Evolutionary conservation across 2,888 invertebrate genomes (phyloP).

Genomic region (Lucinisca nassula): DNA sequence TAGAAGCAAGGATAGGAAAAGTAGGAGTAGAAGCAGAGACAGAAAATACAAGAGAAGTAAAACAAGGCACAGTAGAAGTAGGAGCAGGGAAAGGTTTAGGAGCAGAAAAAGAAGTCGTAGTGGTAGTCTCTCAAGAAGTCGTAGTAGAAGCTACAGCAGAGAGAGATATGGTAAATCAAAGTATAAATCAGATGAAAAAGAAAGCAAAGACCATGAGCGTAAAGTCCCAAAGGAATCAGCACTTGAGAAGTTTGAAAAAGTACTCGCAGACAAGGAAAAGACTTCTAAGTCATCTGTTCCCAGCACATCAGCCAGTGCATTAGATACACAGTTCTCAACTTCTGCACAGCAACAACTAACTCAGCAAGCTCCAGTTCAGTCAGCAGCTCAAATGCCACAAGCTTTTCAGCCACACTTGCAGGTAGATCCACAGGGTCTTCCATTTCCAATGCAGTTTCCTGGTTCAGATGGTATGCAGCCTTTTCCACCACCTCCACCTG

Average conservation of each 20-base stretch:
- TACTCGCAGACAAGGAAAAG: slow-evolving; percentile 66
- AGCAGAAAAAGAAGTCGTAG: slow-evolving; percentile 38
- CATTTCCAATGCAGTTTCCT: slow-evolving; percentile 64
- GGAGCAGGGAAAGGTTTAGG: slow-evolving; percentile 31
- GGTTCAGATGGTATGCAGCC: slow-evolving; percentile 42
- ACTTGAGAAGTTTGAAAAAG: slow-evolving; percentile 69
- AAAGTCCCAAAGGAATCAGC: slow-evolving; percentile 57
- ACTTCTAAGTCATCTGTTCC: slow-evolving; percentile 38
- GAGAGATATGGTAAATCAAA: slow-evolving; percentile 35
- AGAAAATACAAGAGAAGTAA: slow-evolving; percentile 27
- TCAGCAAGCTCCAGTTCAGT: not conserved
- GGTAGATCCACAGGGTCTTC: slow-evolving; percentile 33
- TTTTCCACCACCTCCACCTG: slow-evolving; percentile 6
- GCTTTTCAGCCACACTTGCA: not conserved
- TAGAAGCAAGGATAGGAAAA: slow-evolving; percentile 43
- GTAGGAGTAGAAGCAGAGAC: slow-evolving; percentile 35
- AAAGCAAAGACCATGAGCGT: slow-evolving; percentile 24
- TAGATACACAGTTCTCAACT: slow-evolving; percentile 14
- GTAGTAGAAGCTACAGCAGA: not conserved
- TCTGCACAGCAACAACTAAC: slow-evolving; percentile 16
- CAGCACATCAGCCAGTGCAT: slow-evolving; percentile 19
- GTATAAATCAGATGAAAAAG: slow-evolving; percentile 28
- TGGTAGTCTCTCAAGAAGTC: slow-evolving; percentile 14
- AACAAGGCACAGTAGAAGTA: slow-evolving; percentile 31
- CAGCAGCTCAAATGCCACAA: slow-evolving; percentile 11